Evolutionary conservation across 1,140 invertebrate species (phyloP).

Genomic region (Drosophila rhopaloa): DNA sequence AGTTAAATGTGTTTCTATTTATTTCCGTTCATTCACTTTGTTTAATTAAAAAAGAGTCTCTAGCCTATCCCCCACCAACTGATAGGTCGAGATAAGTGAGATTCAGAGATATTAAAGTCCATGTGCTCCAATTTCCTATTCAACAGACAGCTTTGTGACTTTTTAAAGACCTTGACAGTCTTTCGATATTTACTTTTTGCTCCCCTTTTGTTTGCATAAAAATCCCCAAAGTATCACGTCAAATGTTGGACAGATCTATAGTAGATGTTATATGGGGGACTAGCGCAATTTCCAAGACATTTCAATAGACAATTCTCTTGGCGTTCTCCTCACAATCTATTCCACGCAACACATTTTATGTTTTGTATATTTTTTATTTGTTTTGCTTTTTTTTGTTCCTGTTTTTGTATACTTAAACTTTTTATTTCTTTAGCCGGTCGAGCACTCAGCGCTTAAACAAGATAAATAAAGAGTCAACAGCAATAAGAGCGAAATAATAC

Average conservation of each 20-base stretch:
- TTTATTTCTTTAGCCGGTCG: constrained; percentile 41
- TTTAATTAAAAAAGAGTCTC: constrained; percentile 55
- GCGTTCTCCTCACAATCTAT: constrained; percentile 19
- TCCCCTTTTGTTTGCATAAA: constrained; percentile 13
- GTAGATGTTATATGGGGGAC: constrained; percentile 7
- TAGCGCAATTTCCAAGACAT: constrained; percentile 17
- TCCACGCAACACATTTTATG: constrained; percentile 36
- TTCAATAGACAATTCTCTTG: constrained; percentile 32
- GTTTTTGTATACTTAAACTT: constrained; percentile 39
- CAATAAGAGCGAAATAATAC: constrained; percentile 45
- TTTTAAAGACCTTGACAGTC: constrained; percentile 73
- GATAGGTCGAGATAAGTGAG: constrained; percentile 27
- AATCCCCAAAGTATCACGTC: constrained; percentile 29
- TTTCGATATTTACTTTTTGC: constrained; percentile 9
- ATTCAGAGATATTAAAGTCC: constrained; percentile 30
- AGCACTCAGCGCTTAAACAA: constrained; percentile 36
- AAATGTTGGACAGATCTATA: constrained; percentile 18
- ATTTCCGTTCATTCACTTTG: constrained; percentile 72
- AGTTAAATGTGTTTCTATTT: constrained; percentile 23
- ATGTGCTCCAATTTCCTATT: constrained; percentile 52
- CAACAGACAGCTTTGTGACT: constrained; percentile 45
- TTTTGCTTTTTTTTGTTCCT: constrained; percentile 24
- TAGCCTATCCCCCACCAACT: constrained; percentile 1
- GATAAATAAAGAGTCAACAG: constrained; percentile 44
- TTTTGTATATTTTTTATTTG: constrained; percentile 40